Base-by-base conservation (phyloP, 2,888 invertebrate genomes). In the Pachymerium ferrugineum region DNA sequence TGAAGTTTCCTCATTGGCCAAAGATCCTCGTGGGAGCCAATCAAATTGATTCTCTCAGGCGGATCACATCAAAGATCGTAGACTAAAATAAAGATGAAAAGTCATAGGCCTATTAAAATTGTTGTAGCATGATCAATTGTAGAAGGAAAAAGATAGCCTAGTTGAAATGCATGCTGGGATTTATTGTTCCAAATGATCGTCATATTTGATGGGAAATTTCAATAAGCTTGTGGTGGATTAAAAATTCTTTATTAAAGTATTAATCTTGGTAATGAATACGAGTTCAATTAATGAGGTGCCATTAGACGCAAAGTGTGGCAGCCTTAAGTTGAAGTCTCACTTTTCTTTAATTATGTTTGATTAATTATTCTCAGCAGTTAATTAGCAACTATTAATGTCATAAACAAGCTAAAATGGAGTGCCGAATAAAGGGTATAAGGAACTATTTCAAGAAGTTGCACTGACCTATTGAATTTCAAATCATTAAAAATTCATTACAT, bases 321-420 rank as follows among this genome's bases (percentile, higher is more conserved):
- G 62, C 62, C 62, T 62, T 62, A 62, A 62, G 62, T 62, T 62
- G 62, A 62, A 62, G 47, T 73, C 73, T 73, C 73, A 73, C 67
- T 73, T 73, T 73, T 73, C 73, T 73, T 73, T 73, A 73, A 73
- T 73, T 73, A 71, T 47, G 35, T 75, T 75, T 75, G 74, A 75
- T 75, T 72, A 75, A 75, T 74, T 75, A 72, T 62, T 16, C 75
- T 31, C 72, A 72, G 38, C 29, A 69, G 75, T 74, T 74, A 75
- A 75, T 74, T 75, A 74, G 72, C 31, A 30, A 74, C 28, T 35
- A 72, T 74, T 74, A 74, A 74, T 71, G 71, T 72, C 74, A 70
- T 73, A 69, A 74, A 74, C 67, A 62, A 62, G n/a, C 62, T 28
- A 62, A 62, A 62, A 62, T 62, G 62, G 62, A 62, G 62, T 62